phyloP scores from a whole-genome alignment of 2,888 invertebrate species.

The Erynnis tages region DNA sequence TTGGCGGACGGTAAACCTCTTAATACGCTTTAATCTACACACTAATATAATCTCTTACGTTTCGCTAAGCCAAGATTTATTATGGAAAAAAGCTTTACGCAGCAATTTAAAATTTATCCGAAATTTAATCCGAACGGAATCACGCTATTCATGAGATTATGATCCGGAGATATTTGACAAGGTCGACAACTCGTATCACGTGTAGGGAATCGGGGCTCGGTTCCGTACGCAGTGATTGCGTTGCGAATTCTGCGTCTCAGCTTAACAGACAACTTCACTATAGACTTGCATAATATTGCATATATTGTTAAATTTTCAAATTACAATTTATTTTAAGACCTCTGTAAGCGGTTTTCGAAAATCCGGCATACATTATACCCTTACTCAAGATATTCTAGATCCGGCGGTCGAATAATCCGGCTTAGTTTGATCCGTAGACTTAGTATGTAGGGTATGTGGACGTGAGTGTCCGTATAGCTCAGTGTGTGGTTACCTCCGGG shows the following conservation, averaged over 20 bases:
- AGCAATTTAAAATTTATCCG: constrained; percentile 4
- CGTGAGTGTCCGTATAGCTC: constrained; percentile 21
- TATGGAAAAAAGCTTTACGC: constrained; percentile 5
- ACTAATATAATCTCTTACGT: constrained; percentile 9
- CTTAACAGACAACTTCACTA: too few species aligned
- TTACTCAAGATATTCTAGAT: constrained; percentile 22
- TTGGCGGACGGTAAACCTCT: constrained; percentile 4
- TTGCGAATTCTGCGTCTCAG: too few species aligned
- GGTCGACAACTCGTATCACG: constrained; percentile 11
- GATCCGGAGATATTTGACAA: constrained; percentile 11
- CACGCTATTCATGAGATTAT: constrained; percentile 20
- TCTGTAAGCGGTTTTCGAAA: background rate
- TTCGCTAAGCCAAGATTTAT: constrained; percentile 24
- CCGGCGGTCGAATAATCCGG: constrained; percentile 53
- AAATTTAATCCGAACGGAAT: constrained; percentile 10
- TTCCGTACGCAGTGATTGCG: too few species aligned
- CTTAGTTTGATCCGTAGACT: constrained; percentile 63
- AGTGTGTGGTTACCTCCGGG: too few species aligned
- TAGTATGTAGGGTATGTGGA: constrained; percentile 1
- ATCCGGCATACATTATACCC: constrained; percentile 14
- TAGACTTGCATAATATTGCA: too few species aligned
- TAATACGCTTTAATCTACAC: constrained; percentile 2
- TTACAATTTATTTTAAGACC: background rate
- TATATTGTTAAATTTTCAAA: background rate
- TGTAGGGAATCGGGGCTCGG: too few species aligned